Evolutionary conservation across 2,797 vertebrate genomes (phyloP), one percentile per base, ranked within the genome.

Genomic region (Chromobotia macracanthus): DNA sequence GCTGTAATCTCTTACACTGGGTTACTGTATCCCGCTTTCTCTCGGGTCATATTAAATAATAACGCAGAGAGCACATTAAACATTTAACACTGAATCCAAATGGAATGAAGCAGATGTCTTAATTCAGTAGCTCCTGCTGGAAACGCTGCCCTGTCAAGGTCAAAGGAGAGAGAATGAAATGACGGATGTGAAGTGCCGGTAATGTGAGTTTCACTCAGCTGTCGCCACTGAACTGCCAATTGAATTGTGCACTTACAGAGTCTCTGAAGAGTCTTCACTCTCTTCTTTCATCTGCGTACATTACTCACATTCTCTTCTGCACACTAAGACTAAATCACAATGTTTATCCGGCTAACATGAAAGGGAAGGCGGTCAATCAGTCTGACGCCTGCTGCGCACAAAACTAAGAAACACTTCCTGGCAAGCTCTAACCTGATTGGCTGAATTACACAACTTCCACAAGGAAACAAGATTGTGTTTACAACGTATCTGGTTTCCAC

Each of bases 141-240:
- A 58, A 75, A 19, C 11, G 16, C 51, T 55, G 72, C 46, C 60
- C 72, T 75, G 70, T 79, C 80, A 81, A 81, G 80, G 82, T 82
- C 79, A 85, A 77, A 70, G 77, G 69, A 79, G 69, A 70, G 60
- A 23, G 78, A 72, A 80, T 69, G 0, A 10, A 75, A 82, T 78
- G 71, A 64, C 70, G 68, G 74, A 83, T 81, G 80, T 76, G 58
- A 86, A 83, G 70, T 80, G 55, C 66, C 73, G 77, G 82, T 79
- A 79, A 80, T 80, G 85, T 81, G 68, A 72, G 85, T 79, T 71
- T 82, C 55, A 81, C 79, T 82, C 71, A 76, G 68, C 72, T 75
- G 76, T 82, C 58, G 50, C 80, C 82, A 81, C 76, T 81, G 79
- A 81, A 72, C 25, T 48, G 72, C 81, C 85, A 82, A 82, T 84